Evolutionary conservation across 2,888 invertebrate species (phyloP).

Genomic region (Holacanthella duospinosa): DNA sequence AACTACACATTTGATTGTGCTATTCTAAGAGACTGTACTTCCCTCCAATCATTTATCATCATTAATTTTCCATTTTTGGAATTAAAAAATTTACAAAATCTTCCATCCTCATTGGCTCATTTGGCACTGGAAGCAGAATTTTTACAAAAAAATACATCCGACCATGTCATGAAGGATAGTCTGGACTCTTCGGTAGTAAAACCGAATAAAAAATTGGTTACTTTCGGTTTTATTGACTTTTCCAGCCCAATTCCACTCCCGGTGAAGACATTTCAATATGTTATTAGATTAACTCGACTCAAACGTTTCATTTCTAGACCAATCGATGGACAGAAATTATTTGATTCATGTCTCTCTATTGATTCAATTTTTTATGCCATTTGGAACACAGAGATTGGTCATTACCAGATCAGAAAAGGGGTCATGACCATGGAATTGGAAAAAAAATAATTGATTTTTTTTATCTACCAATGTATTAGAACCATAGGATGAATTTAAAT

Average conservation of each 20-base stretch:
- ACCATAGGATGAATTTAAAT: no score
- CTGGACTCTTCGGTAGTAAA: no score
- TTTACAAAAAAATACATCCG: background rate
- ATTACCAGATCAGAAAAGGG: background rate
- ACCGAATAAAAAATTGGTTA: background rate
- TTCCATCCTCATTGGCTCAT: background rate
- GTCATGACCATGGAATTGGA: background rate
- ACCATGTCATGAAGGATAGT: background rate
- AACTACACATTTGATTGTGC: background rate
- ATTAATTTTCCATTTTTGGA: background rate
- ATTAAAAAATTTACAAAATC: background rate
- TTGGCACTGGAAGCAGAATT: background rate
- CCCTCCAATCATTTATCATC: slow-evolving; percentile 2
- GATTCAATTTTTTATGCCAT: background rate
- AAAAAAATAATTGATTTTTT: background rate
- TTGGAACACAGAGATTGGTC: background rate
- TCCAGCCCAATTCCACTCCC: slow-evolving; percentile 1
- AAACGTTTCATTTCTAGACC: background rate
- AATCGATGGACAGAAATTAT: background rate
- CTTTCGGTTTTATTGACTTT: slow-evolving; percentile 2
- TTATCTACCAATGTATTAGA: background rate
- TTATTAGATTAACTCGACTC: background rate
- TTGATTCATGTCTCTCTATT: background rate
- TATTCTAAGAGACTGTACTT: background rate
- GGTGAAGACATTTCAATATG: slow-evolving; percentile 6